phyloP scores from a whole-genome alignment of 1,140 invertebrate species.

The Ceratina calcarata region DNA sequence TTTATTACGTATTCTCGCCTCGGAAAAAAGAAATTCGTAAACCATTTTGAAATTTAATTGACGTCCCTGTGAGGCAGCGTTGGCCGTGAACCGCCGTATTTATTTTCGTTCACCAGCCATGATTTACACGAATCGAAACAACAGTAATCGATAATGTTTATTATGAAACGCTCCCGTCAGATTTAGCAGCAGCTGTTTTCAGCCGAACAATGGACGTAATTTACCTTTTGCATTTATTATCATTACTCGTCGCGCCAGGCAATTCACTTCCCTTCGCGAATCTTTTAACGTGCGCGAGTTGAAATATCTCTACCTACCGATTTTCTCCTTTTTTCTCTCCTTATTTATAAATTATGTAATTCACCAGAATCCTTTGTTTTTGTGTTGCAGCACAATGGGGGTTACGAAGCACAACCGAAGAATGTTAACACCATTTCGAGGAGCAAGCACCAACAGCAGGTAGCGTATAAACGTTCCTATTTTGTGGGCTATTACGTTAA shows the following conservation, averaged over 20 bases:
- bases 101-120: background rate
- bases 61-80: background rate
- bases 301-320: background rate
- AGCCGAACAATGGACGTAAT: conserved; percentile 42
- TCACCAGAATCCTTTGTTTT: conserved; percentile 7
- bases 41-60: background rate
- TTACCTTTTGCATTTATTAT: conserved; percentile 37
- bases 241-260: conserved; percentile 15
- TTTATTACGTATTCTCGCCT: background rate
- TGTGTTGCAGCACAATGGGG: conserved; percentile 78
- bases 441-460: conserved; percentile 70
- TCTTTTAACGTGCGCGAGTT: background rate
- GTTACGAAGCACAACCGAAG: conserved; percentile 74
- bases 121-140: conserved; percentile 4
- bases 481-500: background rate
- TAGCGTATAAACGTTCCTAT: background rate
- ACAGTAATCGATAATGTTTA: conserved; percentile 27
- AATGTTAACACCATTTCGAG: conserved; percentile 68
- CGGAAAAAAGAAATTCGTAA: too few species aligned
- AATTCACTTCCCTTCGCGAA: conserved; percentile 27
- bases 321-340: background rate
- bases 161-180: conserved; percentile 12
- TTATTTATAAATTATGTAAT: background rate
- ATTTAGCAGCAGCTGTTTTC: conserved; percentile 24
- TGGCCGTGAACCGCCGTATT: background rate